These are phyloP conservation scores for Druon quercuslanigerum DNA, from an alignment of 1,140 invertebrate genomes.

Conservation along the genomic window DNA sequence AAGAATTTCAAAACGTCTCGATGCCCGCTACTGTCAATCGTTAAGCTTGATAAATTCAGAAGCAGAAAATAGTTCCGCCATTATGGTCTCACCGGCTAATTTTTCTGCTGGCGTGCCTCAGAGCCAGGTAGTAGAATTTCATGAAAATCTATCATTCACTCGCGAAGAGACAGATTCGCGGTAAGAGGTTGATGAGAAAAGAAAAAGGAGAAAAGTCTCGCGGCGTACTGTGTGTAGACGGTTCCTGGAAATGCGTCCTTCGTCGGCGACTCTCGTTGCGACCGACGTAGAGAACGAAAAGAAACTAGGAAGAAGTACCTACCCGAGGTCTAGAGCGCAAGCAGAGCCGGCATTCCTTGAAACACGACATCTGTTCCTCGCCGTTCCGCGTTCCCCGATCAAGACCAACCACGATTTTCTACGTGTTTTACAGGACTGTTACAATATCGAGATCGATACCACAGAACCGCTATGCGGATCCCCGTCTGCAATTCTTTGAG, in stretches of 20 bases:
- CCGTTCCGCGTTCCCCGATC: conserved; percentile 57
- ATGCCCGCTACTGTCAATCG: conserved; percentile 11
- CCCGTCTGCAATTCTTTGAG: conserved; percentile 44
- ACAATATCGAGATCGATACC: conserved; percentile 31
- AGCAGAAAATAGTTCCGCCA: conserved; percentile 28
- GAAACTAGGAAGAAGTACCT: conserved; percentile 46
- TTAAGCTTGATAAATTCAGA: conserved; percentile 27
- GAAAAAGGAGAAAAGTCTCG: conserved; percentile 1
- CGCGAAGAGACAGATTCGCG: conserved; percentile 27
- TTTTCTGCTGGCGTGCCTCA: conserved; percentile 9
- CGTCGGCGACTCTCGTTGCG: conserved; percentile 20
- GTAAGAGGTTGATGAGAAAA: conserved; percentile 13
- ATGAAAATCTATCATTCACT: conserved; percentile 28
- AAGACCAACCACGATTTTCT: conserved; percentile 37
- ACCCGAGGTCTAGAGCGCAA: conserved; percentile 37
- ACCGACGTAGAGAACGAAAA: conserved; percentile 36
- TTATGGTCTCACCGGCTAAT: conserved; percentile 14
- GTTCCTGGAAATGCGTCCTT: conserved; percentile 32
- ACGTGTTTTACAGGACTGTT: conserved; percentile 30
- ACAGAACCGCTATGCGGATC: conserved; percentile 34
- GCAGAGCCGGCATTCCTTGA: conserved; percentile 51
- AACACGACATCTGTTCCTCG: conserved; percentile 58
- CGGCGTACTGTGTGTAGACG: not conserved
- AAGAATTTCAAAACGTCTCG: conserved; percentile 6
- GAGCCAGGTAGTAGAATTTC: conserved; percentile 24